Percentiles rank a stretch among this genome's conserved stretches.
Evolutionary conservation across 2,797 vertebrate species (phyloP).

Genomic region (Coilia nasus): DNA sequence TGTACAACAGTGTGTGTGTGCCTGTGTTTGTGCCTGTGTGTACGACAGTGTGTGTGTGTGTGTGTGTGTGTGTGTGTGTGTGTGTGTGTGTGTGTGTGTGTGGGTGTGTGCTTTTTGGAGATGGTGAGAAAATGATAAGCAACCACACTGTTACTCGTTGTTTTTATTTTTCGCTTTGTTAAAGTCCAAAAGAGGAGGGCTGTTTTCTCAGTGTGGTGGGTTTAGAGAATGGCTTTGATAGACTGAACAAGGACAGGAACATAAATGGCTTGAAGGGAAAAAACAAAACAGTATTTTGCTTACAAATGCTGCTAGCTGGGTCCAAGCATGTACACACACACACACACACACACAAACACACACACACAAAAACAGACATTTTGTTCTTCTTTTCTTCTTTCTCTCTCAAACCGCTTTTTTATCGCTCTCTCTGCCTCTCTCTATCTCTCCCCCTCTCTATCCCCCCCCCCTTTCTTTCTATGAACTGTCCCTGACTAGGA

Average conservation of each 20-base stretch:
- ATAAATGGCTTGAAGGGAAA: background rate
- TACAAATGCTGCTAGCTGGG: background rate
- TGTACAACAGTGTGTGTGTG: too few species aligned
- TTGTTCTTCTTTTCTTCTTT: background rate
- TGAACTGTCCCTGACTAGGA: background rate
- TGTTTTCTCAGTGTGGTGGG: background rate
- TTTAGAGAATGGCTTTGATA: background rate
- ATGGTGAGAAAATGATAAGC: background rate
- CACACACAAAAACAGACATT: background rate
- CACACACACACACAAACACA: background rate
- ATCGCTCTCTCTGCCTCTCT: background rate
- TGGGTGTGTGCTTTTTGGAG: background rate
- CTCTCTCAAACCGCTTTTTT: background rate
- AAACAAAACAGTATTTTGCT: background rate
- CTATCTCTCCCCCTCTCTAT: background rate
- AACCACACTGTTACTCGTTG: background rate
- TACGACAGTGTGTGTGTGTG: background rate
- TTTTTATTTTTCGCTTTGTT: background rate
- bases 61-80: constrained; percentile 1
- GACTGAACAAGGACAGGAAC: background rate
- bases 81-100: background rate
- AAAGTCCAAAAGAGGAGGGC: background rate
- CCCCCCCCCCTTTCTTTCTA: background rate
- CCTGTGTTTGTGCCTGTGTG: too few species aligned
- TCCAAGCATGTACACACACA: background rate